Evolutionary conservation across 2,113 vertebrate species (phyloP).

Genomic region (Panurus biarmicus): DNA sequence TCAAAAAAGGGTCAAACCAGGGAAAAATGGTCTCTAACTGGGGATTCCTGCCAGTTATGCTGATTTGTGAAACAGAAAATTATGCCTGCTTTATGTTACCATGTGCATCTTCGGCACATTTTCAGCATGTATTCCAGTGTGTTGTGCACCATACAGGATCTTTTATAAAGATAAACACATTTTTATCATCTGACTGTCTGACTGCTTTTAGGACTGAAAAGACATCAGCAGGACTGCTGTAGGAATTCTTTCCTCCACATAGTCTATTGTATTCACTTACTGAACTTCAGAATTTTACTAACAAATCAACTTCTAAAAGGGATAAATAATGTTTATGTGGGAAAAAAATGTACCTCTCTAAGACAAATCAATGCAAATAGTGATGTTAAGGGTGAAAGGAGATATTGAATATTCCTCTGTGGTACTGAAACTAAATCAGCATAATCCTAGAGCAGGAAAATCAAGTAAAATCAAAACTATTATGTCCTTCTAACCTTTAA

Average conservation of each 20-base stretch:
- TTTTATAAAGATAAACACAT: not conserved
- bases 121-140: accelerated
- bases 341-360: not conserved
- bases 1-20: not conserved
- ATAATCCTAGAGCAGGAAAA: not conserved
- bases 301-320: not conserved
- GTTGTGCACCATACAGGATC: not conserved
- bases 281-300: not conserved
- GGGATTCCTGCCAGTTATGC: not conserved
- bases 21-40: not conserved
- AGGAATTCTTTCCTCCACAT: not conserved
- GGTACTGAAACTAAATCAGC: not conserved
- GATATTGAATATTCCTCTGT: not conserved
- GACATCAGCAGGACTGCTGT: not conserved
- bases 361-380: not conserved
- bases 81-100: accelerated
- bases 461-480: not conserved
- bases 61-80: not conserved
- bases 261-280: not conserved
- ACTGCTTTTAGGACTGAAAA: not conserved
- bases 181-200: not conserved
- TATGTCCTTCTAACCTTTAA: not conserved
- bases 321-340: not conserved
- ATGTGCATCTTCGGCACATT: not conserved
- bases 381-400: not conserved